These are phyloP conservation scores for Smutsia temminckii DNA, from an alignment of 2,797 vertebrate genomes.

Conservation along the genomic window DNA sequence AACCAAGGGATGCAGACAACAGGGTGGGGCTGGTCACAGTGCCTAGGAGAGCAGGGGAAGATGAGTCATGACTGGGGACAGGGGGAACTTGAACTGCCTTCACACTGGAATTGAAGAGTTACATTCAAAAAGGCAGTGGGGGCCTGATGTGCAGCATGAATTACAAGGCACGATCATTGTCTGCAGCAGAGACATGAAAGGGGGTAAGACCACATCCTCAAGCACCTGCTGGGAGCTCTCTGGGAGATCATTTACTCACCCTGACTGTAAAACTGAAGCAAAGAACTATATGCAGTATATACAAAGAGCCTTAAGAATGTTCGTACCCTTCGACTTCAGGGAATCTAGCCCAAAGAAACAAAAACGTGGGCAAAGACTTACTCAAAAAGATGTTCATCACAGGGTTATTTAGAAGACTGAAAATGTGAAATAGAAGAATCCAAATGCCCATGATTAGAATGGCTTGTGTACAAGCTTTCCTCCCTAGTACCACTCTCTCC, in stretches of 20 bases:
- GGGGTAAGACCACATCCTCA: neutral
- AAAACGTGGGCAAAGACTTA: neutral
- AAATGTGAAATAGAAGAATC: neutral
- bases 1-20: neutral
- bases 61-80: neutral
- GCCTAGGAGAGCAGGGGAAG: neutral
- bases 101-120: neutral
- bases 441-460: neutral
- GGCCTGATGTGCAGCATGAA: neutral
- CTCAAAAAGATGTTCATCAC: neutral
- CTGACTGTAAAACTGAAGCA: slow-evolving; percentile 34
- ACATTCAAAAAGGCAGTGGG: neutral
- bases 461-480: neutral
- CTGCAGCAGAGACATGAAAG: neutral
- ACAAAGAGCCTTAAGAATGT: neutral
- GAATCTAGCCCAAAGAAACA: neutral
- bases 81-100: neutral
- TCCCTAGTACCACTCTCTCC: neutral
- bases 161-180: neutral
- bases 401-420: neutral
- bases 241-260: neutral
- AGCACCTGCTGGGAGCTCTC: neutral
- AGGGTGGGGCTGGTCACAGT: neutral
- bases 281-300: neutral
- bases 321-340: neutral